A percentile compares a stretch with the other conserved stretches of the same genome.
phyloP scores from a whole-genome alignment of 2,113 vertebrate genomes.

The Tetrao urogallus region DNA sequence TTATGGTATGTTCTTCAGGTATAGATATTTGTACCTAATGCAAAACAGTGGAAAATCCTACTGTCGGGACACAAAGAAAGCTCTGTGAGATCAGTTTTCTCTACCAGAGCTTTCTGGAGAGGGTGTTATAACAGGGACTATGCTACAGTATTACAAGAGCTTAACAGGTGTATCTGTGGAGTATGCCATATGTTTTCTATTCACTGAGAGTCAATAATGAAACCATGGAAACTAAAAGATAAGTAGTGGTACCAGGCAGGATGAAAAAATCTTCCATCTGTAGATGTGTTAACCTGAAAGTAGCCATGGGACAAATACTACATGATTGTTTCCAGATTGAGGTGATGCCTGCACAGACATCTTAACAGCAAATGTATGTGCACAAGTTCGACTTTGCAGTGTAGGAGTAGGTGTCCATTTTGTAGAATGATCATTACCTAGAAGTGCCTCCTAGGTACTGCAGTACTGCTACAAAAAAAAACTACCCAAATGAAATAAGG shows the following conservation, averaged over 20 bases:
- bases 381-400: background rate
- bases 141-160: accelerated
- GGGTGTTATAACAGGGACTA: background rate
- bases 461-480: background rate
- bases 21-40: background rate
- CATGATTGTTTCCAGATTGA: background rate
- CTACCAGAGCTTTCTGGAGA: background rate
- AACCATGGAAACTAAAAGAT: constrained; percentile 59
- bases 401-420: constrained; percentile 7
- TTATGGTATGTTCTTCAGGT: background rate
- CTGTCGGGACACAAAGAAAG: background rate
- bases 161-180: constrained; percentile 33
- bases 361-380: background rate
- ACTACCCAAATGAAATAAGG: background rate
- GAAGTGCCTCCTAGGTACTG: background rate
- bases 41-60: background rate
- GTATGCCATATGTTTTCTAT: constrained; percentile 27
- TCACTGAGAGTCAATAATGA: constrained; percentile 42
- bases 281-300: constrained; percentile 29
- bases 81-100: background rate
- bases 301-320: background rate
- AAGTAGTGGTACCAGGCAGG: constrained; percentile 6
- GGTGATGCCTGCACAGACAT: background rate
- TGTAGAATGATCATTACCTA: background rate
- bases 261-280: constrained; percentile 32